phyloP scores from a whole-genome alignment of 2,113 vertebrate species.

The Gallinago jamesoni region DNA sequence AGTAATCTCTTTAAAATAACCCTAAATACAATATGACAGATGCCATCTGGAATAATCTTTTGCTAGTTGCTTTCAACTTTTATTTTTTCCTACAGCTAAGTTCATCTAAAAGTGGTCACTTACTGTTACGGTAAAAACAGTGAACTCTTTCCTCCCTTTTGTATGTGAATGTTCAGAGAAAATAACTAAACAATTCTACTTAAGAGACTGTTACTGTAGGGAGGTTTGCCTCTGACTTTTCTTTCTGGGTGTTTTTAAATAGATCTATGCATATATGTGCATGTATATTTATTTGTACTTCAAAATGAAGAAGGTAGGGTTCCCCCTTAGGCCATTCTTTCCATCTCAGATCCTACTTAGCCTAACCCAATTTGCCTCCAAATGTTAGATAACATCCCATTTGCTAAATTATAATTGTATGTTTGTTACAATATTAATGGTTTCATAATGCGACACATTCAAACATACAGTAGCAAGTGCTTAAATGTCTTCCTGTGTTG shows the following conservation, averaged over 20 bases:
- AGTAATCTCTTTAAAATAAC: conserved; percentile 81
- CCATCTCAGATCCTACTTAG: neutral
- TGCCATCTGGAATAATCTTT: conserved; percentile 83
- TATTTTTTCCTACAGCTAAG: conserved; percentile 78
- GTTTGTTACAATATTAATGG: conserved; percentile 65
- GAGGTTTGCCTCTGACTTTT: neutral
- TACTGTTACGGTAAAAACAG: conserved; percentile 49
- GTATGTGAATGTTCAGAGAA: neutral
- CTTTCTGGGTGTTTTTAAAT: neutral
- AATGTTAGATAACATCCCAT: conserved; percentile 60
- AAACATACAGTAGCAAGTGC: conserved; percentile 29
- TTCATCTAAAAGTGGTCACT: conserved; percentile 76
- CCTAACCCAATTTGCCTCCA: conserved; percentile 18
- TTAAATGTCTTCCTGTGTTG: conserved; percentile 71
- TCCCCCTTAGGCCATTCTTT: neutral
- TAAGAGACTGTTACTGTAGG: neutral
- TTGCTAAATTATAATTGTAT: conserved; percentile 54
- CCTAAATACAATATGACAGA: conserved; percentile 83
- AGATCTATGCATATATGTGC: neutral
- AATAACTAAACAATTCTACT: neutral
- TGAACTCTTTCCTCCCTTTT: conserved; percentile 18
- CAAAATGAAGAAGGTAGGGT: conserved; percentile 17
- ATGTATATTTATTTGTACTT: neutral
- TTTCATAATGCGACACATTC: conserved; percentile 62
- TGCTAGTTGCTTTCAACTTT: conserved; percentile 81